Percentiles rank a stretch among this genome's conserved stretches.
phyloP scores from a whole-genome alignment of 1,140 invertebrate species.

The Aphidius ervi region DNA sequence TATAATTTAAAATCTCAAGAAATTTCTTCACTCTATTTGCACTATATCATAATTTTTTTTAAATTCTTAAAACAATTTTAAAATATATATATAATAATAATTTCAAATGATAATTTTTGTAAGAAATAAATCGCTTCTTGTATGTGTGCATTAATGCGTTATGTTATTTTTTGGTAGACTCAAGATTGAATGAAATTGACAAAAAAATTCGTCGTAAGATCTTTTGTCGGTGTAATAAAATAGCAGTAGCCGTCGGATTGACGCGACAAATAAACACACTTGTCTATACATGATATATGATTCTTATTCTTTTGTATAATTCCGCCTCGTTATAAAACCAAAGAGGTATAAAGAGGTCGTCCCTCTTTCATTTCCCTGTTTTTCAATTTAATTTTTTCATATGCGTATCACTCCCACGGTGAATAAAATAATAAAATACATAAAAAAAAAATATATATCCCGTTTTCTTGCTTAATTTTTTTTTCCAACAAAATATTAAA shows the following conservation, averaged over 20 bases:
- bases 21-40: too few species aligned
- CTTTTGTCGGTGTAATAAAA: slow-evolving; percentile 25
- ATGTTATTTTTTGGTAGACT: slow-evolving; percentile 5
- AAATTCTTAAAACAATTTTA: too few species aligned
- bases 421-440: slow-evolving; percentile 19
- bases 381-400: slow-evolving; percentile 15
- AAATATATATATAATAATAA: too few species aligned
- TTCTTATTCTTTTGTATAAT: slow-evolving; percentile 30
- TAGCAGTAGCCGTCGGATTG: neutral
- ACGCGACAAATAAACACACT: slow-evolving; percentile 19
- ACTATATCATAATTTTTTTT: too few species aligned
- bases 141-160: too few species aligned
- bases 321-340: slow-evolving; percentile 31
- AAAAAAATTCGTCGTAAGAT: slow-evolving; percentile 24
- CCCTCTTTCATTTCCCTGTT: slow-evolving; percentile 14
- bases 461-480: slow-evolving; percentile 2
- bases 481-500: slow-evolving; percentile 7
- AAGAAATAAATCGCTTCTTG: too few species aligned
- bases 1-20: too few species aligned
- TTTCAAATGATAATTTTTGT: too few species aligned
- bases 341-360: slow-evolving; percentile 29
- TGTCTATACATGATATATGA: slow-evolving; percentile 35
- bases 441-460: too few species aligned
- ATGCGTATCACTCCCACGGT: slow-evolving; percentile 20
- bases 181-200: slow-evolving; percentile 21